Percentiles rank a stretch among this genome's conserved stretches.
Evolutionary conservation across 2,888 invertebrate species (phyloP).

Genomic region (Bhutanitis thaidina): DNA sequence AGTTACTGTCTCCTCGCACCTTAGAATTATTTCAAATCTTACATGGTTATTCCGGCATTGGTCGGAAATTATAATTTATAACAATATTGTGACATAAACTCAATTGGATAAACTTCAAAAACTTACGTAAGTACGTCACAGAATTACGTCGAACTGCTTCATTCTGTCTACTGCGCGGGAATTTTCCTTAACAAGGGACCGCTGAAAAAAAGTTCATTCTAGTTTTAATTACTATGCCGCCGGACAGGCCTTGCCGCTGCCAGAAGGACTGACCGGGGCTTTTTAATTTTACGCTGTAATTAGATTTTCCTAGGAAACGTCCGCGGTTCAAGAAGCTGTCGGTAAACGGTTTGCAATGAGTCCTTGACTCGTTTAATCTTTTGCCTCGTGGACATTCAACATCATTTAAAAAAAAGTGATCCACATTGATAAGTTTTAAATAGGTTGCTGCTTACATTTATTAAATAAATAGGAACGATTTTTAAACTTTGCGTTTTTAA

Average conservation of each 20-base stretch:
- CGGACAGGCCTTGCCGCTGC: slow-evolving; percentile 35
- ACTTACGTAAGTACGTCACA: neutral
- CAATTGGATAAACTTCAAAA: neutral
- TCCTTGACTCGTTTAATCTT: slow-evolving; percentile 7
- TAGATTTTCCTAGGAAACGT: slow-evolving; percentile 44
- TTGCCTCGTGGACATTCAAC: neutral
- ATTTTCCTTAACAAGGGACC: slow-evolving; percentile 24
- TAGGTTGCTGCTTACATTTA: too few relatives aligned
- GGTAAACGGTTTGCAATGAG: slow-evolving; percentile 21
- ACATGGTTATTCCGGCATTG: too few relatives aligned
- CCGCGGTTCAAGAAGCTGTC: slow-evolving; percentile 21
- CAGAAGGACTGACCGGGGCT: slow-evolving; percentile 38
- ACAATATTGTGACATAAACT: neutral
- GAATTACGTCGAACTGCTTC: slow-evolving; percentile 11
- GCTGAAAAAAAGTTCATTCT: slow-evolving; percentile 35
- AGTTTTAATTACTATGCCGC: slow-evolving; percentile 56
- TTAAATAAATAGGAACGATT: too few relatives aligned
- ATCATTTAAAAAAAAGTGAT: too few relatives aligned
- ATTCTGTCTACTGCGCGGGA: slow-evolving; percentile 15
- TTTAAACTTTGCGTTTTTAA: too few relatives aligned
- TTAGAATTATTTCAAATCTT: too few relatives aligned
- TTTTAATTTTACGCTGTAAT: slow-evolving; percentile 62
- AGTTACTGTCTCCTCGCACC: too few relatives aligned
- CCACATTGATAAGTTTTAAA: too few relatives aligned
- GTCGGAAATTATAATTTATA: too few relatives aligned